Evolutionary conservation across 2,113 vertebrate genomes (phyloP), one percentile per base, ranked within the genome.

Genomic region (Vimba vimba): DNA sequence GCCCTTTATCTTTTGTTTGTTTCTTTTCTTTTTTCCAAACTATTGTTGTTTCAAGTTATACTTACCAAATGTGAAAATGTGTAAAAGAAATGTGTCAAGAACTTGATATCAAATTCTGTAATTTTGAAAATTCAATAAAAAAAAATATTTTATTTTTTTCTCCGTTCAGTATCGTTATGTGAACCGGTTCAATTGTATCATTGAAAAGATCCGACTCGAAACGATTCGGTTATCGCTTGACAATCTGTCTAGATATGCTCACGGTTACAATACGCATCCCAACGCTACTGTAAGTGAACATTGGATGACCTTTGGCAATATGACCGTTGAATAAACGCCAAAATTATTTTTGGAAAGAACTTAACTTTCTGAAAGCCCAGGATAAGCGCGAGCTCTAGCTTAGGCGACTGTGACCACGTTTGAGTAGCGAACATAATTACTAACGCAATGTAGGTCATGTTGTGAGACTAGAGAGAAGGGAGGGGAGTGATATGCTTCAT

Each of bases 381-480:
- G 59, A 55, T n/a, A 27, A 74, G 11, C 3, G 17, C 2, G 47
- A 4, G 1, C 11, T 6, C 50, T 19, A 60, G 36, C 9, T 81
- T 89, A 23, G 33, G 33, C 33, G 3, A 33, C 88, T 30, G 60
- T 92, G 85, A 86, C 87, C 87, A 88, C 45, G 2, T 79, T 89
- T 7, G 55, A 57, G 55, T 57, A 85, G 86, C 60, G 87, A 87
- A 59, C 23, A 87, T 94, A 92, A 94, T 93, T 91, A 87, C 68
- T 81, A 86, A 50, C 33, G 89, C 87, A 93, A 94, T 93, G 88
- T 93, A 91, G 92, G 94, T 94, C 94, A 94, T 91, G 90, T 88
- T 91, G 89, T 92, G 86, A 83, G 64, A 85, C 2, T 79, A 86
- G 27, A 52, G 21, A 47, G 30, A n/a, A 21, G 36, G 60, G 64